Evolutionary conservation across 2,797 vertebrate species (phyloP).

Genomic region (Denticeps clupeoides): DNA sequence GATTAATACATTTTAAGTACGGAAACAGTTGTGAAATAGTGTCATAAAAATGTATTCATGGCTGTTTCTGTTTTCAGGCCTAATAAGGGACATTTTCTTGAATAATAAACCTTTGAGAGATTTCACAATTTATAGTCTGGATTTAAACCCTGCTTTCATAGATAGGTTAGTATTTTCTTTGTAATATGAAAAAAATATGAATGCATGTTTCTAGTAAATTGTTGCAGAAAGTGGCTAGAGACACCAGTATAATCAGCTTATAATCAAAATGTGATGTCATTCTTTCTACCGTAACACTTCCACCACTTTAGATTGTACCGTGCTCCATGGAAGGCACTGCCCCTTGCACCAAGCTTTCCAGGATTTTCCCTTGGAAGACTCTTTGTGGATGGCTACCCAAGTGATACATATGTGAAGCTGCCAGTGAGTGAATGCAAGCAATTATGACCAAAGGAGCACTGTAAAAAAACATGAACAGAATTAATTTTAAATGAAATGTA

Average conservation of each 20-base stretch:
- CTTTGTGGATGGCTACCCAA: constrained; percentile 64
- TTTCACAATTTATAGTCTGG: constrained; percentile 86
- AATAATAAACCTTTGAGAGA: constrained; percentile 71
- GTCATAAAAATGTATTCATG: too few relatives aligned
- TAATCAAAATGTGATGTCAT: constrained; percentile 1
- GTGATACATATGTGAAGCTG: constrained; percentile 82
- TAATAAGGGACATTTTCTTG: constrained; percentile 83
- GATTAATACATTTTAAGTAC: background rate
- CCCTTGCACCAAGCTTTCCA: constrained; percentile 61
- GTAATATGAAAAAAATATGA: too few relatives aligned
- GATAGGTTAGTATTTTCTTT: constrained; percentile 62
- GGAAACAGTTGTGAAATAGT: constrained; percentile 3
- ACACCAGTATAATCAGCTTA: too few relatives aligned
- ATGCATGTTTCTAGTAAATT: too few relatives aligned
- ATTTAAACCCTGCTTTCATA: constrained; percentile 83
- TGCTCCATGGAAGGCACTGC: constrained; percentile 59
- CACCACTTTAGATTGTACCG: constrained; percentile 61
- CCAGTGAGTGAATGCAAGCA: constrained; percentile 52
- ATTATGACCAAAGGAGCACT: background rate
- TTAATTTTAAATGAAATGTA: too few relatives aligned
- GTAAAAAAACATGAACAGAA: background rate
- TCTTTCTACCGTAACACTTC: too few relatives aligned
- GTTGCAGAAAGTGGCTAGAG: too few relatives aligned
- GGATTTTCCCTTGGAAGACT: constrained; percentile 77
- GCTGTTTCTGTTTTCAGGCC: constrained; percentile 65